Evolutionary conservation across 2,888 invertebrate genomes (phyloP), one percentile per base, ranked within the genome.

Genomic region (Xestia c-nigrum): DNA sequence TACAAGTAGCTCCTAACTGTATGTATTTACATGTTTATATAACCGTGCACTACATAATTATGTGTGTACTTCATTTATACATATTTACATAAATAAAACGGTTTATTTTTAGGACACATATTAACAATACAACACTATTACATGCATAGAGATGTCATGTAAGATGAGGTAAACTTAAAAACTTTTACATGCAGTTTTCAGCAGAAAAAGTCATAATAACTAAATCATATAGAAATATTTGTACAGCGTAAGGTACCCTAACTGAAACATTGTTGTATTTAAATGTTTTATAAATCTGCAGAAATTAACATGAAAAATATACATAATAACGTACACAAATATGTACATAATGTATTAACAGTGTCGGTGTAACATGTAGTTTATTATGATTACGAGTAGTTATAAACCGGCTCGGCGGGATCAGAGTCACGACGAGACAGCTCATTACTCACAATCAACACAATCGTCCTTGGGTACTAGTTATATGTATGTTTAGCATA

Each of bases 361-460:
- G 38, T 57, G 66, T 46, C n/a, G 31, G 59, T 74, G 46, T 67
- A 21, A 43, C 52, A 47, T 14, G 67, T 63, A 40, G 38, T 61
- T 63, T 72, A 69, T 65, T 65, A 57, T 66, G 61, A 69, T 38
- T 43, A 69, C 19, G 61, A 65, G 74, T 66, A 65, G 38, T 57
- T 68, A 61, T n/a, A 63, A 71, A 70, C 66, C 69, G 73, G 84
- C 7, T 38, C 59, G 55, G 61, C 38, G 46, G 69, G 69, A 50
- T 72, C 24, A 19, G 4, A 59, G 61, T 73, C 84, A 79, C 84
- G 61, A 61, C 43, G 77, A 65, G 57, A 38, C 70, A 24, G 24
- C 46, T 38, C 57, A 71, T 77, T 71, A 64, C 16, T 68, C 78
- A 83, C 52, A 31, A 83, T 61, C 68, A 72, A 72, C 52, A 68